These are phyloP conservation scores for Brachionus rubens DNA, from an alignment of 1,140 invertebrate genomes.

Conservation along the genomic window DNA sequence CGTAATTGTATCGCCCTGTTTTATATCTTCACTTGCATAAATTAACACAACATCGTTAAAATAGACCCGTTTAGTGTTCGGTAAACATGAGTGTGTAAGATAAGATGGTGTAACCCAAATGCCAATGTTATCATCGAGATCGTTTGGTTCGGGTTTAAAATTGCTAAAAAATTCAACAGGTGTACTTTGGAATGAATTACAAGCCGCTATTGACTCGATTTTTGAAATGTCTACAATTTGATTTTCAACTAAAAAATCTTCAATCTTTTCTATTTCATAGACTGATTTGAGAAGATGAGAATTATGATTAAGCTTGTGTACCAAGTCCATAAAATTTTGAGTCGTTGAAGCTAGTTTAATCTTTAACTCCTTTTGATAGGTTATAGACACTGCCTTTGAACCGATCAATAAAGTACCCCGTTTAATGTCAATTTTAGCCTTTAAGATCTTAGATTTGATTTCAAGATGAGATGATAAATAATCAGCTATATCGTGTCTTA, in stretches of 20 bases:
- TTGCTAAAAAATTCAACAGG: slow-evolving; percentile 26
- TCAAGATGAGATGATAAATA: background rate
- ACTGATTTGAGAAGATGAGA: background rate
- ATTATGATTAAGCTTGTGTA: background rate
- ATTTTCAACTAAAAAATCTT: background rate
- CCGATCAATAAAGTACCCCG: slow-evolving; percentile 4
- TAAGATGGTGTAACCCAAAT: background rate
- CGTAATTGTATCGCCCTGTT: background rate
- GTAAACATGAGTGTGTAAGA: slow-evolving; percentile 5
- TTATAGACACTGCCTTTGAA: background rate
- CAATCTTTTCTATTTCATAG: background rate
- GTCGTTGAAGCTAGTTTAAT: background rate
- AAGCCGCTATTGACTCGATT: background rate
- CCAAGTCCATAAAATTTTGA: background rate
- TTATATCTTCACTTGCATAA: background rate
- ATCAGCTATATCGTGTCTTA: slow-evolving; percentile 23
- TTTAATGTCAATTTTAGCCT: background rate
- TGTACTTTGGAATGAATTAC: background rate
- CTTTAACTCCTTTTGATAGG: background rate
- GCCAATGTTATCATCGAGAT: background rate
- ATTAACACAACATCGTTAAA: background rate
- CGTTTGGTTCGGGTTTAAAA: slow-evolving; percentile 13
- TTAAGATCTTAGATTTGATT: background rate
- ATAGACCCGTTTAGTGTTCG: background rate
- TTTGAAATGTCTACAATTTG: background rate